Evolutionary conservation across 2,888 invertebrate species (phyloP).

Genomic region (Eumerus sabulonum): DNA sequence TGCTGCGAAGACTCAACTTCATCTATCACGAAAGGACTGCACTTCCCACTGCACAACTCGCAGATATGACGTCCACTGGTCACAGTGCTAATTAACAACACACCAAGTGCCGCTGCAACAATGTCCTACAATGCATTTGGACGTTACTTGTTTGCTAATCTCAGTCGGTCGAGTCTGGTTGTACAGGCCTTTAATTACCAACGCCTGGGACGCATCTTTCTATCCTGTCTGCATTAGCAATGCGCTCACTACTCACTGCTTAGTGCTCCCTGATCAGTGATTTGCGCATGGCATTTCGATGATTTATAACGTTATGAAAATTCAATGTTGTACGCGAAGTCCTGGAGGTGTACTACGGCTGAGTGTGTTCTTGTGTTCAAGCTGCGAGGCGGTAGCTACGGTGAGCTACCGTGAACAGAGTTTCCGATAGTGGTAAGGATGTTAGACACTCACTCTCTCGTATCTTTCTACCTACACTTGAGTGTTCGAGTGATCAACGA

Average conservation of each 20-base stretch:
- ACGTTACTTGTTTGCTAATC: slow-evolving; percentile 52
- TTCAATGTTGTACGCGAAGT: slow-evolving; percentile 40
- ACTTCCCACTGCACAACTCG: slow-evolving; percentile 34
- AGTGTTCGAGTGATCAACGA: slow-evolving; percentile 67
- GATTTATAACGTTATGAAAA: slow-evolving; percentile 63
- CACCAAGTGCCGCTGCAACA: slow-evolving; percentile 52
- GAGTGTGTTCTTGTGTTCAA: too few relatives aligned
- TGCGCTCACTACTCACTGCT: slow-evolving; percentile 49
- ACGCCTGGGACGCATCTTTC: slow-evolving; percentile 29
- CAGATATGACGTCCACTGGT: slow-evolving; percentile 52
- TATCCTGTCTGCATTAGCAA: not conserved
- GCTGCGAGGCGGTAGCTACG: slow-evolving; percentile 1
- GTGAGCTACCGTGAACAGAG: slow-evolving; percentile 64
- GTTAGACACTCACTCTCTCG: slow-evolving; percentile 34
- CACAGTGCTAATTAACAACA: slow-evolving; percentile 64
- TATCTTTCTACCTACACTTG: slow-evolving; percentile 64
- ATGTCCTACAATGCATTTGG: slow-evolving; percentile 51
- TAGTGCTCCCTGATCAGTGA: too few relatives aligned
- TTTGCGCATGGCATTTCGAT: slow-evolving; percentile 64
- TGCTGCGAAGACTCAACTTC: slow-evolving; percentile 22
- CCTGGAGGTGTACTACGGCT: slow-evolving; percentile 16
- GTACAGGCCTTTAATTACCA: slow-evolving; percentile 65
- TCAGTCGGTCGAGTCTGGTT: slow-evolving; percentile 45
- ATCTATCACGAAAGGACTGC: not conserved
- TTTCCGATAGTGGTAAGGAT: slow-evolving; percentile 54